Base-by-base conservation (phyloP, 2,113 vertebrate species). In the Lanius ludovicianus region DNA sequence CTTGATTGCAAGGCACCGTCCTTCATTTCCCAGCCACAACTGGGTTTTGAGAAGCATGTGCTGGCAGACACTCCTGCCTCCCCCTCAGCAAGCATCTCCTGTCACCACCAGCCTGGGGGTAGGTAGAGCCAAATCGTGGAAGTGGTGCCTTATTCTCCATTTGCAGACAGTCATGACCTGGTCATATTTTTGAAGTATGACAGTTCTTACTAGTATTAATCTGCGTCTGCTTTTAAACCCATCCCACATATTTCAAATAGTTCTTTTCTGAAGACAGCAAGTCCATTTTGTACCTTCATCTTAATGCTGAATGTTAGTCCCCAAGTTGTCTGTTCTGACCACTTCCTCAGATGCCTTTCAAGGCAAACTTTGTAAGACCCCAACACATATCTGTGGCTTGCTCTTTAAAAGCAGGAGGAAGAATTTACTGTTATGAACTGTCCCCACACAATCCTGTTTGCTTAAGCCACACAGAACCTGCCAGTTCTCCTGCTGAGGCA, bases 251-350 rank as follows among this genome's bases (percentile, higher is more conserved):
- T 83, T 75, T 90, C 76, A 89, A 83, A 84, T 59, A 44, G 37
- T 25, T 89, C 37, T 87, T 76, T 89, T 69, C 79, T 95, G 70
- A 69, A 97, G 74, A 83, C 74, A 96, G 84, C 28, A 84, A 84
- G 75, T 71, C 70, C 73, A 74, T 86, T 93, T 90, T 79, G 11
- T 50, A 79, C 89, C 65, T 95, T 69, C 15, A 42, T 73, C 39
- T 50, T 42, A 63, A 47, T 28, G 86, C 74, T 94, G 96, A 97
- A 90, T 50, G 67, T 95, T 94, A 95, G 90, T 59, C 30, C 19
- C 14, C 76, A 95, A 91, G 89, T 89, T 97, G 91, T 95, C 78
- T 50, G 5, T n/a, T 53, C 49, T 20, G 64, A 73, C 31, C 71
- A 50, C 7, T 55, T 93, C 83, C 85, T 82, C 92, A 91, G 35